Evolutionary conservation across 2,113 vertebrate species (phyloP), one percentile per base, ranked within the genome.

Genomic region (Columba livia): DNA sequence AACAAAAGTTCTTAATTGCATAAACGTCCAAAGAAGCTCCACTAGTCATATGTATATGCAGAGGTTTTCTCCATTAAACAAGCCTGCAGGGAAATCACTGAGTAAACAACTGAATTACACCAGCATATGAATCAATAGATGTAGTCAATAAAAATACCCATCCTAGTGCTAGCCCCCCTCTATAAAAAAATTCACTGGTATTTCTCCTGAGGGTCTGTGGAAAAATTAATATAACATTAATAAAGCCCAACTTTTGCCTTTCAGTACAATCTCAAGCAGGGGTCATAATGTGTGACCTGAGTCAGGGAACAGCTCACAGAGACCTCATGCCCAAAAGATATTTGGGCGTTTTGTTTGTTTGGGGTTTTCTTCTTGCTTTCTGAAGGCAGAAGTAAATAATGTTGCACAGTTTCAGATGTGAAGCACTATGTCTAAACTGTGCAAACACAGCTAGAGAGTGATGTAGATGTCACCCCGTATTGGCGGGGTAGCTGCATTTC

Each of bases 161-260:
- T 80, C 23, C 85, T 34, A 48, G 15, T 81, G 57, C 80, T 94
- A 83, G 71, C 19, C 15, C 11, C 21, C 13, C 57, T 47, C 60
- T 56, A 14, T 58, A 48, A 86, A 83, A 93, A 90, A 89, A 64
- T 72, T 61, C 56, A 67, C n/a, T 83, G 44, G 6, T 38, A 4
- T 81, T 92, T 95, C 51, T 89, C 91, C 93, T 40, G 38, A 78
- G 48, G 83, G 69, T 74, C 69, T 84, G 32, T 94, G 69, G 90
- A 92, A 95, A 96, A 90, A 90, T 65, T 84, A 90, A 87, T 92
- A 65, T 26, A 66, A 29, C 65, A 56, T 51, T 78, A 89, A 26
- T 48, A 80, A 81, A 95, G 34, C 40, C 51, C 51, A 17, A 18
- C 2, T 24, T 87, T 87, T 82, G 32, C 36, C 28, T 81, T 92